Evolutionary conservation across 2,888 invertebrate genomes (phyloP).

Genomic region (Caenorhabditis sulstoni): DNA sequence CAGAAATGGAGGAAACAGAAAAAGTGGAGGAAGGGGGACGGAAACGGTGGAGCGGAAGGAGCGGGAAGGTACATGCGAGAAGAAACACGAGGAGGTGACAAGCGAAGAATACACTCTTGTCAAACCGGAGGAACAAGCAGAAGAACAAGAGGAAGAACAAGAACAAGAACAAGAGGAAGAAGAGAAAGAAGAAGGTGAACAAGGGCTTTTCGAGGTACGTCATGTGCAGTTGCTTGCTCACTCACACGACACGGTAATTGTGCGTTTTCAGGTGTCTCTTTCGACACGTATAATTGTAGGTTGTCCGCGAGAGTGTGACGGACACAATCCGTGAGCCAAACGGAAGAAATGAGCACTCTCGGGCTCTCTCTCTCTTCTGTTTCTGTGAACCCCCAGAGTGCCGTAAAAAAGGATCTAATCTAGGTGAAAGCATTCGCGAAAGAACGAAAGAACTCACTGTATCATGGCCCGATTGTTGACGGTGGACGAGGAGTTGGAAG

Average conservation of each 20-base stretch:
- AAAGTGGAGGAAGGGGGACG: conserved; percentile 1
- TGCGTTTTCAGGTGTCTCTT: conserved; percentile 1
- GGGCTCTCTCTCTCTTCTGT: not conserved
- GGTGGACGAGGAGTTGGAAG: conserved; percentile 28
- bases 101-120: conserved; percentile 2
- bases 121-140: not conserved
- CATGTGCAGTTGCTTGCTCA: too few species aligned
- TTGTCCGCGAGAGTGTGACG: conserved; percentile 16
- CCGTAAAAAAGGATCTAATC: conserved; percentile 16
- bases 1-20: not conserved
- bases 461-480: conserved; percentile 41
- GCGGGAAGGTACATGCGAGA: conserved; percentile 30
- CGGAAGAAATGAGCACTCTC: not conserved
- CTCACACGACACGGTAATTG: not conserved
- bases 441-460: conserved; percentile 49
- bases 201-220: too few species aligned
- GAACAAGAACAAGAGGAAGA: conserved; percentile 6
- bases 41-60: not conserved
- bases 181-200: too few species aligned
- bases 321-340: not conserved
- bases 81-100: conserved; percentile 53
- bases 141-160: not conserved
- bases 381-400: conserved; percentile 25
- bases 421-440: conserved; percentile 12
- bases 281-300: conserved; percentile 38